Base-by-base conservation (phyloP, 2,113 vertebrate genomes). In the Gambusia affinis region DNA sequence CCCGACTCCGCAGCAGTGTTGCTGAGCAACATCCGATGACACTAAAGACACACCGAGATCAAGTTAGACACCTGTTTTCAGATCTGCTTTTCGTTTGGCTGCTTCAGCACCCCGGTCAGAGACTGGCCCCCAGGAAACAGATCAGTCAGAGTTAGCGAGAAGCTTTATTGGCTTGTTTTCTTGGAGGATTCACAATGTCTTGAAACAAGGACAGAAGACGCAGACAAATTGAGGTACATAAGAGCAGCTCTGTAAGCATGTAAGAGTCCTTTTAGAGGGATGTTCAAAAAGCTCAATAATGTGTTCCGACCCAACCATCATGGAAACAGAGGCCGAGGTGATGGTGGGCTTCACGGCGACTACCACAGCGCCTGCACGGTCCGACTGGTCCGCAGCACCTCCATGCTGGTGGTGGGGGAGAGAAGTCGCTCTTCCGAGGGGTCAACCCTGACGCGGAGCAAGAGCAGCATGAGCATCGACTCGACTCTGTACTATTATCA, bases 351-450 rank as follows among this genome's bases (percentile, higher is more conserved):
- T 14, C 57, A 65, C 61, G 66, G 80, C 4, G 89, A 91, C 30
- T 94, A 95, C 62, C 92, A 95, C 33, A 89, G 76, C 8, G 89
- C 95, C 17, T 95, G 95, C 76, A 91, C 94, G 0, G 96, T 97
- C 37, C 91, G 94, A 72, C 83, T 99, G 87, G 95, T 97, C 33
- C 97, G 97, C 79, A 99, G 97, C 91, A 97, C 96, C 69, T 99
- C 98, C 29, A 95, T 98, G 97, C 97, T 97, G 0, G 77, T 96
- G 78, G 95, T 97, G 3, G 95, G 95, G 22, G 93, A 93, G 64
- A 94, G 92, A 22, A 93, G 88, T 1, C 94, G 93, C 51, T 85
- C 86, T 8, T 84, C 90, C 3, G 91, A 28, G 0, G 94, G 95
- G 67, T 86, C 83, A 0, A 92, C 95, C 2, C 80, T 98, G 8